Base-by-base conservation (phyloP, 1,140 invertebrate species). In the Leptonema lineaticorne region DNA sequence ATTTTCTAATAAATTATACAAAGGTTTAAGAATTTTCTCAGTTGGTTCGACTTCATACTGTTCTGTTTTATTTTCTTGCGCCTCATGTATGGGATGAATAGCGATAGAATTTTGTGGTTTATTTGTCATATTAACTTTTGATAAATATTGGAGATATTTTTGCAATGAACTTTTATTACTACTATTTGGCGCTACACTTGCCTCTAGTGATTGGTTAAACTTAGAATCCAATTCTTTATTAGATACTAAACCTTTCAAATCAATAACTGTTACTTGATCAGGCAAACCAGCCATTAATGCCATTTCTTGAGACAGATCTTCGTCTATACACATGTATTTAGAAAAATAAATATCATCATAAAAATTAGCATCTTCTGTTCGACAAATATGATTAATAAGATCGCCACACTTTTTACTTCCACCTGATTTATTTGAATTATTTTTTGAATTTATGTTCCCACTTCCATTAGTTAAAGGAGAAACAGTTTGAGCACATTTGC, bases 331-430 rank as follows among this genome's bases (percentile, higher is more conserved):
- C 68, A 81, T 80, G 20, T 69, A 69, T 29, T 73, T 73, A 16
- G 70, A 67, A 30, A 81, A 77, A 71, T 80, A 82, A 46, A 83
- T 78, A 59, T 82, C 79, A 69, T 83, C 81, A 63, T 81, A 82
- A 62, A 81, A 80, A 30, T 78, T 79, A 0, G 77, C 75, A 67
- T 81, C 79, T 33, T 80, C 80, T 4, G 77, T 76, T 1, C 71
- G 64, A 20, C 68, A 69, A 28, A 60, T 67, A 22, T 64, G 68
- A 60, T 73, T 68, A 0, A 77, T 73, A 1, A 81, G 75, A 0
- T 78, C 73, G 46, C 76, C 78, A 4, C 79, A 78, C 73, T 83
- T 83, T 69, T 81, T 83, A 64, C 81, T 82, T 33, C 79, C 81
- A 3, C 80, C 80, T 0, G 80, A 78, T 72, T 82, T 82, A 9